Conservation (phyloP, 2,797 vertebrate genomes). For the Micrastur ruficollis region DNA sequence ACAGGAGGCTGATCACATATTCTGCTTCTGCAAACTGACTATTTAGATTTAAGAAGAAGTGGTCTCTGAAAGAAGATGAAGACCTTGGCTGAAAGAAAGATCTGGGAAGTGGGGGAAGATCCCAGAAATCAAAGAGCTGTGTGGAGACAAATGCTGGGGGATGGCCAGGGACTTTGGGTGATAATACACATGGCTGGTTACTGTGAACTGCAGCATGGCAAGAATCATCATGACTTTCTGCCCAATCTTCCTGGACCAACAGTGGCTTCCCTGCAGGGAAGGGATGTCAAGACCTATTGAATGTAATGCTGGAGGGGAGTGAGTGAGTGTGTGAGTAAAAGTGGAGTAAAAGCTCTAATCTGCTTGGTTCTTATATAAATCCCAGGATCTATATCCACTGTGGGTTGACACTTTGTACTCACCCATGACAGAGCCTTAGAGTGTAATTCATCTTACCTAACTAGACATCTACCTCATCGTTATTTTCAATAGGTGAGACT, state of each 20-base stretch:
- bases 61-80: neutral
- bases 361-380: neutral
- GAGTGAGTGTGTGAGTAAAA: neutral
- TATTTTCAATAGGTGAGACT: neutral
- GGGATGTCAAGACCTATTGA: neutral
- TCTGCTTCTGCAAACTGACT: neutral
- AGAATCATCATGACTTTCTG: neutral
- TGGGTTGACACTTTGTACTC: neutral
- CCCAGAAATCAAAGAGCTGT: neutral
- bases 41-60: neutral
- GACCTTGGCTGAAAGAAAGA: neutral
- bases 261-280: neutral
- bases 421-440: neutral
- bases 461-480: neutral
- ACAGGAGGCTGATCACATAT: neutral
- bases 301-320: fast-evolving
- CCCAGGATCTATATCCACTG: neutral
- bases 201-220: neutral
- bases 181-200: neutral
- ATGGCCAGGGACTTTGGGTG: neutral
- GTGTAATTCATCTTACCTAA: neutral
- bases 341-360: neutral
- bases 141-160: neutral
- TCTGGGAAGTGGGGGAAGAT: neutral
- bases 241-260: neutral